phyloP scores from a whole-genome alignment of 2,797 vertebrate genomes.

The Sebastiscus albofasciatus region DNA sequence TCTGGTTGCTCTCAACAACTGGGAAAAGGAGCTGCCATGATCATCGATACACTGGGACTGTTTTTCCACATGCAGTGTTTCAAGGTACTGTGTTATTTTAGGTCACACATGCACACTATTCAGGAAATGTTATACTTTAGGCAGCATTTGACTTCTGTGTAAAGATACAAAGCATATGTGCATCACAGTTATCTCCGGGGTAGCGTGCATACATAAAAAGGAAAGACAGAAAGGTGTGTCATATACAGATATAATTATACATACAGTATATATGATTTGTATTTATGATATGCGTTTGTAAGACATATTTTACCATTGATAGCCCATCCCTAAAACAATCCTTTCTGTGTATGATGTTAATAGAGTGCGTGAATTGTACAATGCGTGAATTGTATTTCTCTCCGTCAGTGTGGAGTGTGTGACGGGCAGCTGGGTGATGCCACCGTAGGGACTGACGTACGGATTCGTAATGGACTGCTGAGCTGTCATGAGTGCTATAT shows the following conservation, averaged over 20 bases:
- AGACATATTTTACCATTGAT: neutral
- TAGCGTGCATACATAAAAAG: neutral
- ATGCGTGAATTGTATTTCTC: neutral
- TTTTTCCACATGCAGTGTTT: conserved; percentile 98
- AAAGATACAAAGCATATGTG: neutral
- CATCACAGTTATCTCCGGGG: neutral
- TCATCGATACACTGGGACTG: conserved; percentile 93
- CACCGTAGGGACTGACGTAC: conserved; percentile 92
- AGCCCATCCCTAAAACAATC: neutral
- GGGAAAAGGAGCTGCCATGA: conserved; percentile 98
- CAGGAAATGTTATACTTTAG: neutral
- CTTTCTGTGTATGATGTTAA: neutral
- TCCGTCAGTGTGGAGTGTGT: conserved; percentile 91
- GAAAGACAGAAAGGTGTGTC: neutral
- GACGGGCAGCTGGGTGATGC: conserved; percentile 92
- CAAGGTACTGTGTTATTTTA: conserved; percentile 79
- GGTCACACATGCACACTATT: neutral
- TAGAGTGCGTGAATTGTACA: no score
- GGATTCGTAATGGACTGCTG: conserved; percentile 94
- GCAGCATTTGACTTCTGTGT: neutral
- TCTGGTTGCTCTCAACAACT: conserved; percentile 91
- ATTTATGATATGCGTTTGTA: neutral
- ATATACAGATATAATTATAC: neutral
- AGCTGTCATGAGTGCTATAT: conserved; percentile 96
- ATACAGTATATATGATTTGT: no score